Percentiles rank a stretch among this genome's conserved stretches.
Conservation (phyloP, 2,888 invertebrate species). For the Drosophila buzzatii region DNA sequence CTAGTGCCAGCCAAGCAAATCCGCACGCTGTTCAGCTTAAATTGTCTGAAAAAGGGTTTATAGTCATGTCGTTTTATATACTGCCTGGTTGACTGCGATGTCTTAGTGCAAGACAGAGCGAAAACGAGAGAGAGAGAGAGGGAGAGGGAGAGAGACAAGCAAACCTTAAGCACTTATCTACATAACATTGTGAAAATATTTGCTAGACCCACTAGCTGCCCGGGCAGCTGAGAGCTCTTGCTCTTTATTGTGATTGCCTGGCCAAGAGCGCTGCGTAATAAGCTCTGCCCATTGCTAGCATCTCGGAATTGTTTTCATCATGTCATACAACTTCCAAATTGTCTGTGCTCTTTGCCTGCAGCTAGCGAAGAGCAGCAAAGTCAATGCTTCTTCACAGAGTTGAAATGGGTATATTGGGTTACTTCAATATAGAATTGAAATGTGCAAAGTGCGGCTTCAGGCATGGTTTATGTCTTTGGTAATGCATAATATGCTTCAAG, state of each 20-base stretch:
- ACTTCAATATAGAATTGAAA: background rate
- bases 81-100: conserved; percentile 28
- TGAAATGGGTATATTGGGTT: background rate
- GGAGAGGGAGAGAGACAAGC: conserved; percentile 7
- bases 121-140: background rate
- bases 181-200: conserved; percentile 74
- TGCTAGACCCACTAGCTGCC: conserved; percentile 31
- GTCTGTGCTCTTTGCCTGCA: conserved; percentile 67
- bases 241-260: conserved; percentile 61
- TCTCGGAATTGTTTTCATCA: conserved; percentile 74
- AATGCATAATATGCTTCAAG: background rate
- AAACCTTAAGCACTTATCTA: conserved; percentile 71
- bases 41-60: conserved; percentile 81
- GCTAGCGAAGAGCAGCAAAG: conserved; percentile 43
- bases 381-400: conserved; percentile 30
- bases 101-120: conserved; percentile 10
- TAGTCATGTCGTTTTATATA: conserved; percentile 77
- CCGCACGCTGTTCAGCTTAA: conserved; percentile 76
- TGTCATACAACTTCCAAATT: conserved; percentile 72
- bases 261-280: conserved; percentile 68
- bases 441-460: too few species aligned
- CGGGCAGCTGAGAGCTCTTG: conserved; percentile 3
- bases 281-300: conserved; percentile 51
- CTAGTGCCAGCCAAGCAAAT: conserved; percentile 57
- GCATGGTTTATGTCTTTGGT: too few species aligned